Percentiles rank a stretch among this genome's conserved stretches.
phyloP scores from a whole-genome alignment of 2,797 vertebrate species.

The Cryptoblepharus egeriae region DNA sequence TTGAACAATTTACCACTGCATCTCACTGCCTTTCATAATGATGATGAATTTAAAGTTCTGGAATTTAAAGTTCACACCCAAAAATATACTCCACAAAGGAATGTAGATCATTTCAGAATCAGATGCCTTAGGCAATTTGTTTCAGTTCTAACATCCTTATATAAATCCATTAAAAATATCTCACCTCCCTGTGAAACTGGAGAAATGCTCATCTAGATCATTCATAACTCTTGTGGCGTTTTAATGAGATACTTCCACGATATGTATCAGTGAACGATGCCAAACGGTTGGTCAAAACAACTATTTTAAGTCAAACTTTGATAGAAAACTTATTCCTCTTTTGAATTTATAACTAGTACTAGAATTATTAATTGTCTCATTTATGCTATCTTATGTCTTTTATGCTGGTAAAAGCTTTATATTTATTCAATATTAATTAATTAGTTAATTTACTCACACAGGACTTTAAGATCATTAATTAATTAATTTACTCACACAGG shows the following conservation, averaged over 20 bases:
- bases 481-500: background rate
- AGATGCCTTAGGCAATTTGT: background rate
- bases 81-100: background rate
- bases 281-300: background rate
- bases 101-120: background rate
- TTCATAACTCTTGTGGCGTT: background rate
- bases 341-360: background rate
- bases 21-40: background rate
- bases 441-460: background rate
- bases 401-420: background rate
- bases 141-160: background rate
- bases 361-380: background rate
- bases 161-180: background rate
- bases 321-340: background rate
- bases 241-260: background rate
- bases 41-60: background rate
- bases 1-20: no score
- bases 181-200: background rate
- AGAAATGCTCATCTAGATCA: background rate
- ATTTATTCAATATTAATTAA: background rate
- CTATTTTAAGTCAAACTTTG: background rate
- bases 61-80: background rate
- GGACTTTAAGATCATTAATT: background rate
- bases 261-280: background rate
- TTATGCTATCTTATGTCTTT: background rate